Percentiles rank a stretch among this genome's conserved stretches.
These are phyloP conservation scores for Caenorhabditis zanzibari DNA, from an alignment of 2,888 invertebrate genomes.

Conservation along the genomic window DNA sequence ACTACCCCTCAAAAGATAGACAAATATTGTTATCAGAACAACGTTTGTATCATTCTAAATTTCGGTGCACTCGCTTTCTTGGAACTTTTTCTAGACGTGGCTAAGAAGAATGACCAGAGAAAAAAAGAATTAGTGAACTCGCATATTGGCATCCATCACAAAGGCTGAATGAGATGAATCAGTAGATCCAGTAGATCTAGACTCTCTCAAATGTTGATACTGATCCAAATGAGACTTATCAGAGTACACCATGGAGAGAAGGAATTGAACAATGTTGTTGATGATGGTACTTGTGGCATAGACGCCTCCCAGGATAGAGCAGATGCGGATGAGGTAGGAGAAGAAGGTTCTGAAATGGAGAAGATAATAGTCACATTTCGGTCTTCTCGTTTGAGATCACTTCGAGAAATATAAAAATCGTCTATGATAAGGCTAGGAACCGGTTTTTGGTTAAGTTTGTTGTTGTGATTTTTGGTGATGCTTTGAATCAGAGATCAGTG, in stretches of 20 bases:
- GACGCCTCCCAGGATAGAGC: slow-evolving; percentile 94
- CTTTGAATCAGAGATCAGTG: slow-evolving; percentile 5
- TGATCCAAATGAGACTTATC: slow-evolving; percentile 2
- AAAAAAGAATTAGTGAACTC: slow-evolving; percentile 61
- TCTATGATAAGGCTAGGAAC: background rate
- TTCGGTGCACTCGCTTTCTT: slow-evolving; percentile 21
- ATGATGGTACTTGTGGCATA: slow-evolving; percentile 88
- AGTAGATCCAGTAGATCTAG: slow-evolving; percentile 20
- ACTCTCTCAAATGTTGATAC: slow-evolving; percentile 1
- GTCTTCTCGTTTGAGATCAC: slow-evolving; percentile 7
- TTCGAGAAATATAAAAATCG: background rate
- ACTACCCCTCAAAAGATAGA: background rate
- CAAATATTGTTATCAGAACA: slow-evolving; percentile 37
- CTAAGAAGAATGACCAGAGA: slow-evolving; percentile 13
- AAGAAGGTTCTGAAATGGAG: slow-evolving; percentile 82
- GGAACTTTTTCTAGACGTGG: slow-evolving; percentile 28
- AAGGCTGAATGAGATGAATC: slow-evolving; percentile 32
- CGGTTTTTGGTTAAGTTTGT: slow-evolving; percentile 7
- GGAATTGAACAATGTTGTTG: slow-evolving; percentile 67
- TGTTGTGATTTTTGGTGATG: background rate
- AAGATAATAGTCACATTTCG: slow-evolving; percentile 27
- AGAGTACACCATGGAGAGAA: slow-evolving; percentile 52
- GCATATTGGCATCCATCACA: slow-evolving; percentile 61
- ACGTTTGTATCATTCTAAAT: slow-evolving; percentile 18
- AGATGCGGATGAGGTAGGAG: slow-evolving; percentile 92